Evolutionary conservation across 2,888 invertebrate genomes (phyloP).

Genomic region (Drosophila prostipennis): DNA sequence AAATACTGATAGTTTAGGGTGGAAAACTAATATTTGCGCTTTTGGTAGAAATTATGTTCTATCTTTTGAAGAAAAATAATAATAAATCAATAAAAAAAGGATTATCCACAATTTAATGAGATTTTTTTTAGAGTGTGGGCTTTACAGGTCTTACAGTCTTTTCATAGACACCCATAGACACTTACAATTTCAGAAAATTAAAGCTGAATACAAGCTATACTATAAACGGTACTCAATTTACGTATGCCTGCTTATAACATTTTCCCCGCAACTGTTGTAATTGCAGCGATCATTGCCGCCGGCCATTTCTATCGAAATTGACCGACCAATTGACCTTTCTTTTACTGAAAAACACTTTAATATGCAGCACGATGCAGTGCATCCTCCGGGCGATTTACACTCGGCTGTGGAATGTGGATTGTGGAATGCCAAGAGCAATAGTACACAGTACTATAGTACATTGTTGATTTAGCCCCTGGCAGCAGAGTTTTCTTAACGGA

Average conservation of each 20-base stretch:
- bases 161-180: neutral
- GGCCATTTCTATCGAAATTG: constrained; percentile 2
- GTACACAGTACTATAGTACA: constrained; percentile 14
- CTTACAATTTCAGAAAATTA: neutral
- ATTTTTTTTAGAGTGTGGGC: neutral
- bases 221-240: neutral
- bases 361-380: constrained; percentile 25
- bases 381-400: constrained; percentile 18
- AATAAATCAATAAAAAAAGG: too few species aligned
- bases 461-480: constrained; percentile 20
- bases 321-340: constrained; percentile 34
- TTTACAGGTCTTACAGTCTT: neutral
- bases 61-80: too few species aligned
- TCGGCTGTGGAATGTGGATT: constrained; percentile 12
- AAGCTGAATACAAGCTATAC: neutral
- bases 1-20: too few species aligned
- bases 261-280: neutral
- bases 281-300: constrained; percentile 17
- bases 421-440: constrained; percentile 16
- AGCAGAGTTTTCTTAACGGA: constrained; percentile 23
- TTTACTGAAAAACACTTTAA: constrained; percentile 15
- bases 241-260: neutral
- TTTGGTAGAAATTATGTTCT: too few species aligned
- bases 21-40: too few species aligned
- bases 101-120: too few species aligned